phyloP scores from a whole-genome alignment of 2,888 invertebrate genomes.

The Tachystola acroxantha region DNA sequence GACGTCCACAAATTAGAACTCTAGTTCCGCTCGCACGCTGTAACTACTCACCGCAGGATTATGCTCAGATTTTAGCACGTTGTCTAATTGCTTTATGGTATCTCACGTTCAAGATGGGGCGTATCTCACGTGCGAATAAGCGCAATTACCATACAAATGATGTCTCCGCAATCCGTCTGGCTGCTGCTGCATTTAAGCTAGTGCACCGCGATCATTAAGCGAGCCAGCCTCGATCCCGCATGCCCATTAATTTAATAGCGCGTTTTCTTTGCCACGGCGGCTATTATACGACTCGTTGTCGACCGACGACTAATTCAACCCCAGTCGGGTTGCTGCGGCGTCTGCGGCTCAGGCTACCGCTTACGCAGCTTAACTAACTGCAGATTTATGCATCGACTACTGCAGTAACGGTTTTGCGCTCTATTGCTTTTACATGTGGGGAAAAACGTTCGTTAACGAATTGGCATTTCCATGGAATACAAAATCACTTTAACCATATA shows the following conservation, averaged over 20 bases:
- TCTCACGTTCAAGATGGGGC: slow-evolving; percentile 14
- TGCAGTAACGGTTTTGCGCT: slow-evolving; percentile 20
- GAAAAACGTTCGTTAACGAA: too few species aligned
- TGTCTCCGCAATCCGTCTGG: slow-evolving; percentile 41
- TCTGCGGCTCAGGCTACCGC: slow-evolving; percentile 21
- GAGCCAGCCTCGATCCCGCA: slow-evolving; percentile 31
- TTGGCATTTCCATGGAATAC: too few species aligned
- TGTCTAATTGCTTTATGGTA: slow-evolving; percentile 12
- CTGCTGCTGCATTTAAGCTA: slow-evolving; percentile 20
- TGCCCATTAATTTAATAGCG: slow-evolving; percentile 60
- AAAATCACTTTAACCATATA: too few species aligned
- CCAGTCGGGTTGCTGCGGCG: slow-evolving; percentile 19
- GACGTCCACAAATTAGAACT: not conserved
- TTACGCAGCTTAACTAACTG: slow-evolving; percentile 44
- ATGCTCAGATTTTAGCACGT: slow-evolving; percentile 11
- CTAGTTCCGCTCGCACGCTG: not conserved
- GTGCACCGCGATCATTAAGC: slow-evolving; percentile 26
- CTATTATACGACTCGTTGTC: slow-evolving; percentile 46
- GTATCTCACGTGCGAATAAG: slow-evolving; percentile 41
- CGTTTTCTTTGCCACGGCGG: slow-evolving; percentile 51
- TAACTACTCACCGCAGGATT: slow-evolving; percentile 8
- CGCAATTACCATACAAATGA: slow-evolving; percentile 57
- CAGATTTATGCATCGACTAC: slow-evolving; percentile 38
- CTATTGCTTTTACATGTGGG: too few species aligned
- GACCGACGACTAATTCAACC: slow-evolving; percentile 46